Percentiles rank a stretch among this genome's conserved stretches.
Conservation (phyloP, 2,113 vertebrate species). For the Bothrops jararaca region DNA sequence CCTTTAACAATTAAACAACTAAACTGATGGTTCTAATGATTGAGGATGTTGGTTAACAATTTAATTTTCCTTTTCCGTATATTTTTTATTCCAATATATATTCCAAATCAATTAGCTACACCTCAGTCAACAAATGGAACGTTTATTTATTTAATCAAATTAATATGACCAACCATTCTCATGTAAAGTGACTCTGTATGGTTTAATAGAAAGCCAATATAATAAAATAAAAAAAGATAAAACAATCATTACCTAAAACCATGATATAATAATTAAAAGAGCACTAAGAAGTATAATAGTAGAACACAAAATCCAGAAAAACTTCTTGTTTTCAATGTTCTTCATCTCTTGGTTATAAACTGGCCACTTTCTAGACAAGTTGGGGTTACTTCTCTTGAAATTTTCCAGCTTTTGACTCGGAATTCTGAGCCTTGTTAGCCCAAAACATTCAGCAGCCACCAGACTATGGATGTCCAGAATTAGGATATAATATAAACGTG, state of each 20-base stretch:
- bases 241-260: background rate
- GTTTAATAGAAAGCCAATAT: background rate
- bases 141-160: background rate
- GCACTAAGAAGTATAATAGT: background rate
- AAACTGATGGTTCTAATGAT: background rate
- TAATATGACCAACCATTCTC: background rate
- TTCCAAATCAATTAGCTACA: background rate
- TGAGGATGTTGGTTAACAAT: background rate
- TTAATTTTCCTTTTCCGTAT: background rate
- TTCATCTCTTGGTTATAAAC: background rate
- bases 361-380: background rate
- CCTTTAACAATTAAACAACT: background rate
- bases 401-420: background rate
- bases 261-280: background rate
- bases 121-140: background rate
- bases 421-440: background rate
- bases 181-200: background rate
- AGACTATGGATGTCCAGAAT: background rate
- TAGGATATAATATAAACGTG: background rate
- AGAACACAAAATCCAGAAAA: background rate
- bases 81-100: background rate
- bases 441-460: background rate
- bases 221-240: background rate
- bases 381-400: background rate
- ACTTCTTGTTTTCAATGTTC: background rate